These are phyloP conservation scores for Octopus sinensis DNA, from an alignment of 1,140 invertebrate genomes.

Conservation along the genomic window DNA sequence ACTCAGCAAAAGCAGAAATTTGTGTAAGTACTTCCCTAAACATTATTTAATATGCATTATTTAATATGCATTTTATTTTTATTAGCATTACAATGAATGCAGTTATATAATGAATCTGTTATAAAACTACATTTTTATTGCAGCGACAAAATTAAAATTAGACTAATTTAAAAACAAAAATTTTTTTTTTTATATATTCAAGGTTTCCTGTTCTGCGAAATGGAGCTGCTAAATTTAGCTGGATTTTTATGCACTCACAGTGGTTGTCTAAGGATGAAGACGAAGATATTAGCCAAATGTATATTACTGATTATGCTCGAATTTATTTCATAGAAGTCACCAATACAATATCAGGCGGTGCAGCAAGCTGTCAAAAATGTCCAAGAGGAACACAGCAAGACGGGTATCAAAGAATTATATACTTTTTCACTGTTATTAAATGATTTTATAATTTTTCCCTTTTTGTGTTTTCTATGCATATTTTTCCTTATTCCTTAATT, in stretches of 20 bases:
- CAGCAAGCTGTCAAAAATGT: slow-evolving; percentile 62
- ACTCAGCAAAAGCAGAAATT: slow-evolving; percentile 21
- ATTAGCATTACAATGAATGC: neutral
- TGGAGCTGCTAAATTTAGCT: slow-evolving; percentile 61
- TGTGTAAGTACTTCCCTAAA: slow-evolving; percentile 12
- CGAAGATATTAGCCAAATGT: slow-evolving; percentile 19
- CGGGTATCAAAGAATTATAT: slow-evolving; percentile 27
- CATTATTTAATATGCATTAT: too few species aligned
- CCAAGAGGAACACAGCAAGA: slow-evolving; percentile 53
- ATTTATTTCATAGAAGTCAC: slow-evolving; percentile 65
- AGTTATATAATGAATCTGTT: neutral
- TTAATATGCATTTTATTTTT: neutral
- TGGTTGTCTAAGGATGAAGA: slow-evolving; percentile 41
- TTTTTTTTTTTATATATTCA: slow-evolving; percentile 15
- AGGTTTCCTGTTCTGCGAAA: slow-evolving; percentile 57
- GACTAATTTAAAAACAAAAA: neutral
- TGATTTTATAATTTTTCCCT: too few species aligned
- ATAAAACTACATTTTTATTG: too few species aligned
- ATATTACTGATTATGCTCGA: slow-evolving; percentile 54
- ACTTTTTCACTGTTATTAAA: too few species aligned
- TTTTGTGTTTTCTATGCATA: too few species aligned
- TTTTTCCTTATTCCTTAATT: too few species aligned
- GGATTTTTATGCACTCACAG: slow-evolving; percentile 63
- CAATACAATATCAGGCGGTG: slow-evolving; percentile 65
- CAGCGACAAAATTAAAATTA: too few species aligned